Evolutionary conservation across 2,797 vertebrate genomes (phyloP), one percentile per base, ranked within the genome.

Genomic region (Muscicapa comitata): DNA sequence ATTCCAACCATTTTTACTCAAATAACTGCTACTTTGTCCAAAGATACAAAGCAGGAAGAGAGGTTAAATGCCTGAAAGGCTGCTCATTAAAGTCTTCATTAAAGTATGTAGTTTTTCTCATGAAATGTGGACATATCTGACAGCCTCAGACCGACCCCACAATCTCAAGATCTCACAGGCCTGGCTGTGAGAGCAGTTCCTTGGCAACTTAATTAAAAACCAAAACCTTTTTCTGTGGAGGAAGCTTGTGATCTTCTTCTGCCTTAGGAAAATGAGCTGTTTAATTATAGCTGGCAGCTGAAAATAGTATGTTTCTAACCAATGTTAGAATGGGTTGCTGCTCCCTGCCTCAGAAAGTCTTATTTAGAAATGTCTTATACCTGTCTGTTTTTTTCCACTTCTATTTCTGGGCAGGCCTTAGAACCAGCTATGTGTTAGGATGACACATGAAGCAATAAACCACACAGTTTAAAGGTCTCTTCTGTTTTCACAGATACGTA

Each of bases 171-270:
- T 76, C 50, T 71, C 72, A 67, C 40, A 88, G 48, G 26, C 68
- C 85, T 62, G 29, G 24, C 75, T 95, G 68, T 86, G 53, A 67
- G n/a, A 88, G 25, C 38, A 81, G 45, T 28, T 88, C 50, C 88
- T 91, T 84, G 70, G 75, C 57, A 95, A 88, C 72, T 88, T 91
- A 82, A 92, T 92, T 95, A 94, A 84, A 92, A 94, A n/a, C 7
- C 10, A 18, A 92, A 89, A 24, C 54, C 29, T 82, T 94, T 84
- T 90, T 62, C 77, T 89, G 74, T 68, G 82, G 84, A 89, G 74
- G 86, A 93, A 96, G 71, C 85, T 88, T 94, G 75, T 95, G 91
- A 94, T 88, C 54, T 94, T 86, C 65, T 91, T 88, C 88, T 94
- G 80, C 80, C 77, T 86, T 81, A 91, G 77, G 76, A 94, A 94